Percentiles rank a stretch among this genome's conserved stretches.
Conservation (phyloP, 1,140 invertebrate genomes). For the Leptinotarsa texana region DNA sequence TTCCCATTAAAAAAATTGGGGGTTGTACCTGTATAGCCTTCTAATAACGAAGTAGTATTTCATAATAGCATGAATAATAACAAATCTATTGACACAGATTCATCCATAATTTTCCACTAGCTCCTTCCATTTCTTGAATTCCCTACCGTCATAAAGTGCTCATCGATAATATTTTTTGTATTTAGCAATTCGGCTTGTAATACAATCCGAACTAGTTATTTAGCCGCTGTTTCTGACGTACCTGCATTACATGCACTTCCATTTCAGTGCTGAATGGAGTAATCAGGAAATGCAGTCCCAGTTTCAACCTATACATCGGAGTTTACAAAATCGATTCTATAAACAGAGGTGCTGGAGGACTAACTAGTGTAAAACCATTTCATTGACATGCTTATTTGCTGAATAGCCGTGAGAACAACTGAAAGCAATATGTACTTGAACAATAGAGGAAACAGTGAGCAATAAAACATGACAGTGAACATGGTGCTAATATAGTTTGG, state of each 20-base stretch:
- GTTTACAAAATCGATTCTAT: constrained; percentile 14
- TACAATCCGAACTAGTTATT: neutral
- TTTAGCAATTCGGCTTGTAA: no score
- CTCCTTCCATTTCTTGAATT: no score
- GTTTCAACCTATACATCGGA: neutral
- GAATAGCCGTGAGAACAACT: neutral
- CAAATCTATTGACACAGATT: no score
- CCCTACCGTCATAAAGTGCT: no score
- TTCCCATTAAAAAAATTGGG: no score
- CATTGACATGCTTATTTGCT: neutral
- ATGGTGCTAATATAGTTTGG: no score
- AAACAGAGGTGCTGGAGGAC: neutral
- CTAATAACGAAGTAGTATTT: no score
- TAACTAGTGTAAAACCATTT: neutral
- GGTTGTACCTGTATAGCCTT: no score
- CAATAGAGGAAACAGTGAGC: neutral
- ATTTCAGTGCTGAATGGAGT: neutral
- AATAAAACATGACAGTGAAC: no score
- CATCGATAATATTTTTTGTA: no score
- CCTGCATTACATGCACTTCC: neutral
- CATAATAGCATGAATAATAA: no score
- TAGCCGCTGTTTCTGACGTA: neutral
- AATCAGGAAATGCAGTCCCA: neutral
- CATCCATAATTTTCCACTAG: no score
- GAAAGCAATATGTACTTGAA: neutral